Evolutionary conservation across 2,888 invertebrate species (phyloP), one percentile per base, ranked within the genome.

Genomic region (Synergus gifuensis): DNA sequence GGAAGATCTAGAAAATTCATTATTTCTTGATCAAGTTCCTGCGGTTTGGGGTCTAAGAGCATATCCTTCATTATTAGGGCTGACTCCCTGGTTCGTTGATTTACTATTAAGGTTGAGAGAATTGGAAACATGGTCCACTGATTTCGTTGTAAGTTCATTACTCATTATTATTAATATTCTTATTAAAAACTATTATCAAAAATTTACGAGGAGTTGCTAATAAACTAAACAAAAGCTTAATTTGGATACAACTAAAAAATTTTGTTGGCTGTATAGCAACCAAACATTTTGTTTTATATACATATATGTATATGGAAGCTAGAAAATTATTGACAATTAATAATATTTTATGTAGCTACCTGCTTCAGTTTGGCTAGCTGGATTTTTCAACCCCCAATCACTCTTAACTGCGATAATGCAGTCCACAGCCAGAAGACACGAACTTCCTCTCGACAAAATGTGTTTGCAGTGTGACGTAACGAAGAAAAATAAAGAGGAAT

Each of bases 371-470:
- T 99, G 99, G 99, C 93, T 99, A 82, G 98, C 97, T 16, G 99
- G 98, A n/a, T 98, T 99, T 93, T 99, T 99, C 93, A 99, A 99
- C 92, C 99, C 98, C 0, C 98, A 99, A 93, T 98, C 98, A 60
- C 94, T 99, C 87, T 93, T 99, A 80, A 99, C 99, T 0, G 98
- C 99, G 73, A 98, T 99, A 88, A 98, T 99, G 98, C 99, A 99
- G 93, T 98, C 98, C 88, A 98, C 98, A 46, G 98, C 98, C 0
- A 94, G 98, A 46, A 95, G 96, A 90, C 97, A 98, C 89, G 97
- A 98, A 91, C 93, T 98, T 87, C 98, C 98, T 0, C 93, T 99
- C 66, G 98, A 99, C 93, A 98, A 98, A 93, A 98, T 99, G 98
- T 98, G 98, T 91, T 93, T 99, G 22, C 98, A 98, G 90, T 98